Evolutionary conservation across 2,113 vertebrate species (phyloP).

Genomic region (Lasiurus cinereus): DNA sequence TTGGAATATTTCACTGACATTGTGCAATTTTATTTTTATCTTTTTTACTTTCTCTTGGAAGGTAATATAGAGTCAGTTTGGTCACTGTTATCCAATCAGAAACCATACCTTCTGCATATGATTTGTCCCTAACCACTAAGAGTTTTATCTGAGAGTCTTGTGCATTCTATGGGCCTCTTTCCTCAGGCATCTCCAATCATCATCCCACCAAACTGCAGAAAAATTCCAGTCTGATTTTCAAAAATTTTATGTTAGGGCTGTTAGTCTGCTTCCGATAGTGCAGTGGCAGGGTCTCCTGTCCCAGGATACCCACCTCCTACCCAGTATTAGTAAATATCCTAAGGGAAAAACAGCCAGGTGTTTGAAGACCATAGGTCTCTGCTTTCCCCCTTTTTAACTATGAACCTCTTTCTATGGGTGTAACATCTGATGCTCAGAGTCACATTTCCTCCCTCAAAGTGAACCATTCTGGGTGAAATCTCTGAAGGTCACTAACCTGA

Average conservation of each 20-base stretch:
- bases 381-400: accelerated
- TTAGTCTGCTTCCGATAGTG: too few relatives aligned
- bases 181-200: background rate
- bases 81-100: background rate
- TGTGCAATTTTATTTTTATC: background rate
- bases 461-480: background rate
- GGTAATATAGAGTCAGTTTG: background rate
- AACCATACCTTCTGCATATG: too few relatives aligned
- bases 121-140: background rate
- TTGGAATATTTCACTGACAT: background rate
- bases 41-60: background rate
- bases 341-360: accelerated
- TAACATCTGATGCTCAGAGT: background rate
- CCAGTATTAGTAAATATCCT: background rate
- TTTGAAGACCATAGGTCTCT: background rate
- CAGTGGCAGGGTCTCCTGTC: too few relatives aligned
- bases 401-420: background rate
- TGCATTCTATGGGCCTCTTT: background rate
- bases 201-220: background rate
- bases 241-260: background rate
- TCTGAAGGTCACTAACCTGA: background rate
- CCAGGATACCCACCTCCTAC: background rate
- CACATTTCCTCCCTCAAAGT: too few relatives aligned
- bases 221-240: background rate
- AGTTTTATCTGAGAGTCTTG: background rate